Evolutionary conservation across 2,888 invertebrate genomes (phyloP).

Genomic region (Neoaliturus tenellus): DNA sequence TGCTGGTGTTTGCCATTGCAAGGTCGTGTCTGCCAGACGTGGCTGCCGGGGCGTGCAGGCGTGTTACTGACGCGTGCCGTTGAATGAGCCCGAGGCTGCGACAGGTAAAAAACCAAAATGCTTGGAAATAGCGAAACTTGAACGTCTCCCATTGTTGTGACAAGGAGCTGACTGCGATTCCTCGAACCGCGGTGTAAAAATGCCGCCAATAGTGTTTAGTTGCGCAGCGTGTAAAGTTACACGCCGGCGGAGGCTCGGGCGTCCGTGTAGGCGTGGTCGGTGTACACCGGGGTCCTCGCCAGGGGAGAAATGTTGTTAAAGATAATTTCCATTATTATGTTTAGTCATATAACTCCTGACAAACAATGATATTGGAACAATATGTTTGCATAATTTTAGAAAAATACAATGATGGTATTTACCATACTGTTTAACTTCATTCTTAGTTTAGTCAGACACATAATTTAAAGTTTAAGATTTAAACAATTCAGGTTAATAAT

Average conservation of each 20-base stretch:
- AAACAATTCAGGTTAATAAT: too few species aligned
- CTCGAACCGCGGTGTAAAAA: background rate
- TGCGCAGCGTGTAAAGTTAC: conserved; percentile 40
- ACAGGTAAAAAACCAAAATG: conserved; percentile 44
- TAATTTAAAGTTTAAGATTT: too few species aligned
- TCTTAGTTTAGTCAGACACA: too few species aligned
- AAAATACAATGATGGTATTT: too few species aligned
- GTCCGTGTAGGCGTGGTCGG: background rate
- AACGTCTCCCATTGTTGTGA: conserved; percentile 34
- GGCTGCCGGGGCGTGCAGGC: background rate
- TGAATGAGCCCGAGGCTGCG: background rate
- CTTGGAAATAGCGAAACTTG: conserved; percentile 47
- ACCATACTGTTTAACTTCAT: too few species aligned
- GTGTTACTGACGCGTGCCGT: conserved; percentile 44
- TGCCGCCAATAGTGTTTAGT: conserved; percentile 48
- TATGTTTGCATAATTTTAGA: too few species aligned
- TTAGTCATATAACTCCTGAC: too few species aligned
- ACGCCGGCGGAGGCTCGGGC: background rate
- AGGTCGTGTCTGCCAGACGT: too few species aligned
- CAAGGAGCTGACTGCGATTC: conserved; percentile 41
- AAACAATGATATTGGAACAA: too few species aligned
- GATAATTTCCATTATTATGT: too few species aligned
- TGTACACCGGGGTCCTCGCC: background rate
- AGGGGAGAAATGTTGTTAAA: too few species aligned
- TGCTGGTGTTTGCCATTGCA: too few species aligned